These are phyloP conservation scores for Myanophis thanlyinensis DNA, from an alignment of 2,113 vertebrate genomes.

Conservation along the genomic window DNA sequence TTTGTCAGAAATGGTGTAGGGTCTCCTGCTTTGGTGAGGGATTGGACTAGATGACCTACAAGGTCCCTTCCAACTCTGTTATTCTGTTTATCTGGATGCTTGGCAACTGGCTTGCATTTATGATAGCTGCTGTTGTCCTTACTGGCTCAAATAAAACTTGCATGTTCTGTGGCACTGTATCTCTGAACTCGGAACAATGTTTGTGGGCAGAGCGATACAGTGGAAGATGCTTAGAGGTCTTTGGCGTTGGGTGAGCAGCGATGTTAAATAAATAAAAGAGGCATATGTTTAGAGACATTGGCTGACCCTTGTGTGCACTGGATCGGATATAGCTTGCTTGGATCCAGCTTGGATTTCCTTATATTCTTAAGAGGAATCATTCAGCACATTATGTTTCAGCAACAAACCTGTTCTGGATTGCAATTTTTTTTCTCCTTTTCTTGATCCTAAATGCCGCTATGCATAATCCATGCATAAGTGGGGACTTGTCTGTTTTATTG, in stretches of 20 bases:
- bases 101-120: background rate
- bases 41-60: too few species aligned
- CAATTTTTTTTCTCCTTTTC: background rate
- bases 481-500: background rate
- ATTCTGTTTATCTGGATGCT: too few species aligned
- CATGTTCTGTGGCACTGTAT: background rate
- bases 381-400: background rate
- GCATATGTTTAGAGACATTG: background rate
- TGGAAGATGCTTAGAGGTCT: background rate
- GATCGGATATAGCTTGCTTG: background rate
- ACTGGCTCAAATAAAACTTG: background rate
- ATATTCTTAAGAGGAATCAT: background rate
- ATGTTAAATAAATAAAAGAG: background rate
- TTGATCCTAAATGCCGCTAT: background rate
- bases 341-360: background rate
- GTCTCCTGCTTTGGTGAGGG: too few species aligned
- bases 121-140: background rate
- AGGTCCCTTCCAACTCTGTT: too few species aligned
- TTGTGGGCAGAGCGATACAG: background rate
- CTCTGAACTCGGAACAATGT: background rate
- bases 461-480: background rate
- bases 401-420: background rate
- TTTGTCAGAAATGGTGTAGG: too few species aligned
- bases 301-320: background rate
- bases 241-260: background rate